phyloP scores from a whole-genome alignment of 1,140 invertebrate genomes.

The Zelostemma sp. region DNA sequence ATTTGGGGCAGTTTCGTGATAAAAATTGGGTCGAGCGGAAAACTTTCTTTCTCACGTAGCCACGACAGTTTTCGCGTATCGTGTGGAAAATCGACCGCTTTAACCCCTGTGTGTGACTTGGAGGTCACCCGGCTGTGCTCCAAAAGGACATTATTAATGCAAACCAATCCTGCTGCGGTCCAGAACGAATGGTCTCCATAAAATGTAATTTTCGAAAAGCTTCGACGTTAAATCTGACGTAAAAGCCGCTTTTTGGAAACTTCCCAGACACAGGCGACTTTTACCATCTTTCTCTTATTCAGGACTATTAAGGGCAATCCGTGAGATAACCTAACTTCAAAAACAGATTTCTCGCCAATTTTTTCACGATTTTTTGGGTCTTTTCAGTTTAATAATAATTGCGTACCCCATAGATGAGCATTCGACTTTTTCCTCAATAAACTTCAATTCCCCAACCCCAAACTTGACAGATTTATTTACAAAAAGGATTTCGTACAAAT shows the following conservation, averaged over 20 bases:
- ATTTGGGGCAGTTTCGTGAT: slow-evolving; percentile 1
- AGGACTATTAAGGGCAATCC: too few relatives aligned
- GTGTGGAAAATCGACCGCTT: slow-evolving; percentile 53
- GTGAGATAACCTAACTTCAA: too few relatives aligned
- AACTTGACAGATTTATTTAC: too few relatives aligned
- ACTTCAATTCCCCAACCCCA: too few relatives aligned
- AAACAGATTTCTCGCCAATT: too few relatives aligned
- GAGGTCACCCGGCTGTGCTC: slow-evolving; percentile 52
- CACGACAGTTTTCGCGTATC: slow-evolving; percentile 22
- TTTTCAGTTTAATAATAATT: too few relatives aligned
- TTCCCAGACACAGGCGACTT: slow-evolving; percentile 50
- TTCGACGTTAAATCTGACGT: slow-evolving; percentile 59
- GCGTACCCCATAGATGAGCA: too few relatives aligned
- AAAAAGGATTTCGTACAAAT: too few relatives aligned
- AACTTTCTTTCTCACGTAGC: slow-evolving; percentile 18
- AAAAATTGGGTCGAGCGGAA: slow-evolving; percentile 19
- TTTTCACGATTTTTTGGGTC: too few relatives aligned
- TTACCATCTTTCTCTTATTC: slow-evolving; percentile 17
- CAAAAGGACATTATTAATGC: slow-evolving; percentile 63
- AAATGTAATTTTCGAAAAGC: slow-evolving; percentile 64
- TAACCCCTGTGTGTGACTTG: slow-evolving; percentile 43
- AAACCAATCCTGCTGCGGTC: slow-evolving; percentile 58
- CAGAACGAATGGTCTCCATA: slow-evolving; percentile 63
- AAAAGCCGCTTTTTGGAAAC: slow-evolving; percentile 47
- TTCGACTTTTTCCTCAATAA: too few relatives aligned